Conservation (phyloP, 2,113 vertebrate genomes). For the Hyperoodon ampullatus region DNA sequence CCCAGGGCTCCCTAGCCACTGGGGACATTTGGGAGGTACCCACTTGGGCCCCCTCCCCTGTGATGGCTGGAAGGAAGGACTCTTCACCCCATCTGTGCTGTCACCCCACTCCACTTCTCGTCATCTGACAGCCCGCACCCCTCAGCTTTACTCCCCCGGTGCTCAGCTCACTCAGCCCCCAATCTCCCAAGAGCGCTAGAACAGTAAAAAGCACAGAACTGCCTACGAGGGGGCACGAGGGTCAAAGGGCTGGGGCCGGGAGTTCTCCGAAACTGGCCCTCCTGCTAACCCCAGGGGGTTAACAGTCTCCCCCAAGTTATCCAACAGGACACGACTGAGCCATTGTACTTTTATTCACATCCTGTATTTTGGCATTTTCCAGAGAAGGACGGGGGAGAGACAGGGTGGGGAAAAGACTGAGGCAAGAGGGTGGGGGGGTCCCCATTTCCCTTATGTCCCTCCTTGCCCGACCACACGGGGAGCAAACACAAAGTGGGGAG, state of each 20-base stretch:
- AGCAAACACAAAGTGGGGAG: slow-evolving; percentile 56
- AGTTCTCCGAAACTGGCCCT: not conserved
- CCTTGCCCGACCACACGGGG: slow-evolving; percentile 46
- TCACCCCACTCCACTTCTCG: not conserved
- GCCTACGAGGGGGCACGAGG: not conserved
- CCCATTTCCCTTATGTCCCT: slow-evolving; percentile 62
- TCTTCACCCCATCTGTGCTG: not conserved
- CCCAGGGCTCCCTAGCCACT: not conserved
- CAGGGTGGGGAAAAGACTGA: slow-evolving; percentile 23
- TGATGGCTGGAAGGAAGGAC: not conserved
- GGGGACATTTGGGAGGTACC: not conserved
- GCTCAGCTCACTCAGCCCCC: not conserved
- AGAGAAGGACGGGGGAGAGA: slow-evolving; percentile 66
- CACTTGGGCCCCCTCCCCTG: not conserved
- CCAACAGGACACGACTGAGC: slow-evolving; percentile 7
- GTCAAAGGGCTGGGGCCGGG: not conserved
- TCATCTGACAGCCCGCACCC: not conserved
- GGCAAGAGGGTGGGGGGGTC: slow-evolving; percentile 19
- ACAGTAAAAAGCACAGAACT: not conserved
- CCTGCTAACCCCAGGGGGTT: not conserved
- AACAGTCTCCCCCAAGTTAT: not conserved
- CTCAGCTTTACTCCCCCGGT: not conserved
- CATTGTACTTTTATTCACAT: slow-evolving; percentile 79
- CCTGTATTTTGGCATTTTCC: slow-evolving; percentile 80
- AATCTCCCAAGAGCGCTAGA: not conserved